Evolutionary conservation across 2,888 invertebrate genomes (phyloP), one percentile per base, ranked within the genome.

Genomic region (Hemistola chrysoprasaria): DNA sequence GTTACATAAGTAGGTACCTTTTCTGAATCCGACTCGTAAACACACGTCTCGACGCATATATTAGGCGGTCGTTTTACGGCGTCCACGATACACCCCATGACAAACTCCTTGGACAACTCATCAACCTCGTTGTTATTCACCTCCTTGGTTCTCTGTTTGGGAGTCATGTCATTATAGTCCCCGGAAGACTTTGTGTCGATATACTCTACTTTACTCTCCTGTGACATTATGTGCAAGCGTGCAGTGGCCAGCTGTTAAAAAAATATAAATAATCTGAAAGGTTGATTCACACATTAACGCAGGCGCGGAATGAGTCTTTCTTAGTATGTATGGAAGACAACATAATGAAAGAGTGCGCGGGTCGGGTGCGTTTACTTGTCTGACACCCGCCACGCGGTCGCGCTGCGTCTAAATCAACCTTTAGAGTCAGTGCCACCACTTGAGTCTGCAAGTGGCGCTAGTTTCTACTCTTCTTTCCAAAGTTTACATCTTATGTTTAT

Each of bases 71-170:
- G 60, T 47, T 84, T 86, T 26, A 79, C 71, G 3, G 77, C 79
- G 30, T 81, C 83, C 6, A 87, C 83, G 29, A 89, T 80, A 46
- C 88, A 89, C 10, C 89, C 89, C 89, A 90, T 90, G 48, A 78
- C 73, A 1, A 90, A 56, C n/a, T 85, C 76, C 47, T 84, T 80
- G 2, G 87, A 78, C 4, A 90, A 61, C 33, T 78, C 81, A 76
- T 88, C 78, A 36, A 89, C 62, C 47, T 86, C 83, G 71, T 90
- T 89, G 57, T 90, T 90, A 53, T 90, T 90, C 55, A 83, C 88
- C 56, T 90, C 89, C 59, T 69, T 74, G 46, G 71, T 78, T 37
- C 50, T 61, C 65, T 74, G 75, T 73, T 78, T 80, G 41, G 64
- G 61, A 66, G 67, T 73, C 63, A 73, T 69, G 52, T 69, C 72